A percentile compares a stretch with the other conserved stretches of the same genome.
Conservation (phyloP, 2,797 vertebrate species). For the Lepus oiostolus region DNA sequence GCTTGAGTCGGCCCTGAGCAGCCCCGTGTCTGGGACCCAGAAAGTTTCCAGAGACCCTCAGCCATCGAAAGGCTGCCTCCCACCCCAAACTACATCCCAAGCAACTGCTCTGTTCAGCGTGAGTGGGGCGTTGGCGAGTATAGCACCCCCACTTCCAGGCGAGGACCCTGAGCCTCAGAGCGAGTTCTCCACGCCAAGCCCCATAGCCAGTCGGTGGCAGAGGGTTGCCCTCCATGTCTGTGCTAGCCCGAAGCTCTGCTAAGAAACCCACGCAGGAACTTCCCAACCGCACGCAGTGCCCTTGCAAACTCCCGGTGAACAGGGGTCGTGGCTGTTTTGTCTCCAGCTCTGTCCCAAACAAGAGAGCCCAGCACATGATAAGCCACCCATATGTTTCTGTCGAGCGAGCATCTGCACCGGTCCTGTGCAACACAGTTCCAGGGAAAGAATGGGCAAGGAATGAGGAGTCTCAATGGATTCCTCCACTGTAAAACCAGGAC, state of each 20-base stretch:
- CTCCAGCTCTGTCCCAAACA: not conserved
- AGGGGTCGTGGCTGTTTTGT: not conserved
- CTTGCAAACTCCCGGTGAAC: not conserved
- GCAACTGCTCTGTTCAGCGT: not conserved
- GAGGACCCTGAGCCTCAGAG: not conserved
- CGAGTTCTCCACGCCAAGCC: not conserved
- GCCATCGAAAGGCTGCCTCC: not conserved
- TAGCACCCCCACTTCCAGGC: not conserved
- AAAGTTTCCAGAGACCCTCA: not conserved
- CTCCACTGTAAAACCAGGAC: not conserved
- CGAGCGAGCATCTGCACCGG: not conserved
- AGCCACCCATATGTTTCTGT: not conserved
- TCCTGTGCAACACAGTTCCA: not conserved
- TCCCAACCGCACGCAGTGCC: fast-evolving
- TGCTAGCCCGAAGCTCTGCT: not conserved
- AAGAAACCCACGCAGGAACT: not conserved
- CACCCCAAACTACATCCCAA: not conserved
- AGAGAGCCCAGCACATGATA: not conserved
- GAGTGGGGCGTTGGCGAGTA: no score
- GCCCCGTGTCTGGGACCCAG: fast-evolving
- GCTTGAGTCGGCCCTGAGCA: not conserved
- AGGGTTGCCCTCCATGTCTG: not conserved
- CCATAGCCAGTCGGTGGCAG: not conserved
- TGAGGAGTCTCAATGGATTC: not conserved
- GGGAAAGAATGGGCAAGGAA: not conserved